Percentiles rank a stretch among this genome's conserved stretches.
Conservation (phyloP, 2,888 invertebrate species). For the Brassicogethes aeneus region DNA sequence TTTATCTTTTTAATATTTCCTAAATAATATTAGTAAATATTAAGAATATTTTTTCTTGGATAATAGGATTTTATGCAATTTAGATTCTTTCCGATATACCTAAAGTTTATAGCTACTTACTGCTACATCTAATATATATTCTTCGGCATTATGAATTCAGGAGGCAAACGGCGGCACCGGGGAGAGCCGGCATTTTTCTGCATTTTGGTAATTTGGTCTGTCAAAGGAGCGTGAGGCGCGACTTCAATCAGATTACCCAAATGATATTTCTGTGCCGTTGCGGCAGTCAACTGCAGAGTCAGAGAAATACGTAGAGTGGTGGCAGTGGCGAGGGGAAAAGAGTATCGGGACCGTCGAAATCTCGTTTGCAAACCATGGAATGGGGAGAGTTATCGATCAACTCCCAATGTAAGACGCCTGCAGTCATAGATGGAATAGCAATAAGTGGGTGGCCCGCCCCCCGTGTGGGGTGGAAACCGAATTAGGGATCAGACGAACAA, state of each 20-base stretch:
- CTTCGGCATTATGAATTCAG: neutral
- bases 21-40: too few relatives aligned
- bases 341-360: constrained; percentile 28
- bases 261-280: constrained; percentile 24
- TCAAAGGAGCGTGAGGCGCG: constrained; percentile 10
- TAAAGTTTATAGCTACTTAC: neutral
- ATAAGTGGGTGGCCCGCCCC: constrained; percentile 35
- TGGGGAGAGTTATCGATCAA: constrained; percentile 35
- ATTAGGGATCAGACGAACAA: constrained; percentile 38
- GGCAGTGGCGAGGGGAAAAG: constrained; percentile 19
- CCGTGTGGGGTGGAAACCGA: constrained; percentile 33
- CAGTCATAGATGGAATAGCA: constrained; percentile 40
- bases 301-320: too few relatives aligned
- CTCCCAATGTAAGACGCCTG: constrained; percentile 33
- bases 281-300: constrained; percentile 4
- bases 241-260: constrained; percentile 27
- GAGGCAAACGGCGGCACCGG: neutral
- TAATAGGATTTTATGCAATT: too few relatives aligned
- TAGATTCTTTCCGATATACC: too few relatives aligned
- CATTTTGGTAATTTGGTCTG: constrained; percentile 12
- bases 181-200: constrained; percentile 1
- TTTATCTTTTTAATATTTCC: too few relatives aligned
- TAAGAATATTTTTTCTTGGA: too few relatives aligned
- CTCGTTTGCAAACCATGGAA: constrained; percentile 34
- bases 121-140: neutral